These are phyloP conservation scores for Phaonia tiefii DNA, from an alignment of 2,888 invertebrate genomes.

Conservation along the genomic window DNA sequence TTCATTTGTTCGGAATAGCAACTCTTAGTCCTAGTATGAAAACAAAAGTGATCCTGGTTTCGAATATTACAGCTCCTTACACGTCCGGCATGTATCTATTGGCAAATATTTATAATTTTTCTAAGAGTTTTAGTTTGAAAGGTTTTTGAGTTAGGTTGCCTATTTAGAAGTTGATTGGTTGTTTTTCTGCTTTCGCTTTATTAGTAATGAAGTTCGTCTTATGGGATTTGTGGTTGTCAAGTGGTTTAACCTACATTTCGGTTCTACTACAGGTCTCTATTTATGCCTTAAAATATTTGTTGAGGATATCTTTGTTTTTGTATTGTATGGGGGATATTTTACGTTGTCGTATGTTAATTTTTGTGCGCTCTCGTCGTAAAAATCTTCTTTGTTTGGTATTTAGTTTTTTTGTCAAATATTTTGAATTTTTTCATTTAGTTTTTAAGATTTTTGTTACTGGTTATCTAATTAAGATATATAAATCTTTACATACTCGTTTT, in stretches of 20 bases:
- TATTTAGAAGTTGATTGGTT: too few species aligned
- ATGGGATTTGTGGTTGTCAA: neutral
- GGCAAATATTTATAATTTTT: slow-evolving; percentile 1
- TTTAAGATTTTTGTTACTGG: slow-evolving; percentile 9
- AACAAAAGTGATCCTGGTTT: too few species aligned
- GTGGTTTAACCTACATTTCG: slow-evolving; percentile 30
- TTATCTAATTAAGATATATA: neutral
- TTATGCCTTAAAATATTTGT: slow-evolving; percentile 38
- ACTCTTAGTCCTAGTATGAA: too few species aligned
- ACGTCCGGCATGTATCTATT: neutral
- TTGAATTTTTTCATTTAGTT: slow-evolving; percentile 5
- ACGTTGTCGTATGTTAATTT: slow-evolving; percentile 52
- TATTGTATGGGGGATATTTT: slow-evolving; percentile 20
- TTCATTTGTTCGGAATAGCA: too few species aligned
- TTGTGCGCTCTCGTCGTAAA: slow-evolving; percentile 62
- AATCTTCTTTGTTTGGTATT: slow-evolving; percentile 27
- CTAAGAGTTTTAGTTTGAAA: too few species aligned
- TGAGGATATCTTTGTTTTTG: slow-evolving; percentile 11
- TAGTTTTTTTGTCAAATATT: slow-evolving; percentile 7
- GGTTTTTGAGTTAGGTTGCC: too few species aligned
- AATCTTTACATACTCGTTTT: neutral
- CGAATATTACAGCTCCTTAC: neutral
- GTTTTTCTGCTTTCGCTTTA: slow-evolving; percentile 12
- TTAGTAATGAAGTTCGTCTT: neutral
- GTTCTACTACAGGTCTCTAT: slow-evolving; percentile 38